Evolutionary conservation across 1,140 invertebrate species (phyloP).

Genomic region (Drosophila santomea): DNA sequence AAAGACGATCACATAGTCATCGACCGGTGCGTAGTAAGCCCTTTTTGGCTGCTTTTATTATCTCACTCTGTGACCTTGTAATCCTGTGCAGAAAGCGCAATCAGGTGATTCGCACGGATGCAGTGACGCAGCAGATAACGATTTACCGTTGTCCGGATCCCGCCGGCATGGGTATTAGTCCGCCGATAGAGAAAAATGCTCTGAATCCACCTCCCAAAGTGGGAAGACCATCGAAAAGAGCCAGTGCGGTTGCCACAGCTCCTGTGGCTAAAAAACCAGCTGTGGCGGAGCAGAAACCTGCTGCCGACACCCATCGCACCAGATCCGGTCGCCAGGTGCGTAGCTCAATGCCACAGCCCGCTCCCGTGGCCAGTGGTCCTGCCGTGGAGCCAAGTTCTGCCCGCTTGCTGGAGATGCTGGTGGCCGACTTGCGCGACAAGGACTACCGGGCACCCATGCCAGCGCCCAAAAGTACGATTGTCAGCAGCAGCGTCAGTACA

Average conservation of each 20-base stretch:
- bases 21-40: slow-evolving; percentile 51
- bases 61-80: not conserved
- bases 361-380: not conserved
- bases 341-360: slow-evolving; percentile 37
- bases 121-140: slow-evolving; percentile 68
- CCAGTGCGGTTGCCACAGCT: not conserved
- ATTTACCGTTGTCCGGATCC: slow-evolving; percentile 75
- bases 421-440: slow-evolving; percentile 60
- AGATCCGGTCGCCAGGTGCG: slow-evolving; percentile 63
- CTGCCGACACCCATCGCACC: slow-evolving; percentile 40
- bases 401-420: slow-evolving; percentile 40
- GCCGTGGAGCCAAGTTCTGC: slow-evolving; percentile 28
- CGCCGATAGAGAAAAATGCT: not conserved
- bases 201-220: slow-evolving; percentile 21
- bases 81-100: slow-evolving; percentile 61
- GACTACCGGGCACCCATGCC: slow-evolving; percentile 52
- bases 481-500: not conserved
- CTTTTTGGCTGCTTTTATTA: no score
- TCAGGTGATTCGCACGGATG: slow-evolving; percentile 67
- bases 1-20: slow-evolving; percentile 77
- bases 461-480: slow-evolving; percentile 2
- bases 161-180: slow-evolving; percentile 60
- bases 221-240: slow-evolving; percentile 33
- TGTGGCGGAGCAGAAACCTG: slow-evolving; percentile 1
- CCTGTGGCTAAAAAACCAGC: not conserved